Base-by-base conservation (phyloP, 2,888 invertebrate species). In the Xestoiulus laeticollis region DNA sequence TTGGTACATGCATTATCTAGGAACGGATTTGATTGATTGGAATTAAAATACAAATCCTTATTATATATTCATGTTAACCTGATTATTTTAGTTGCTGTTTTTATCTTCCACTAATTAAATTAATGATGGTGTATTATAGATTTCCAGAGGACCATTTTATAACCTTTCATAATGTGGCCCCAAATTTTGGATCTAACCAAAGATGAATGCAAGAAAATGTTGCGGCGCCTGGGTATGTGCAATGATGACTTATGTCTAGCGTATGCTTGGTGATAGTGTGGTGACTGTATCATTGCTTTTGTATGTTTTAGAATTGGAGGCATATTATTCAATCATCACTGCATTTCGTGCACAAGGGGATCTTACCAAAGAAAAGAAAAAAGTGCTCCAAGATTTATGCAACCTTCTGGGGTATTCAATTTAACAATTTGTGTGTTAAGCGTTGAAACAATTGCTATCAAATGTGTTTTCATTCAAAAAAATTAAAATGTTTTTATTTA, bases 341-440 rank as follows among this genome's bases (percentile, higher is more conserved):
- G 97, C 96, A 90, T 95, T 98, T 92, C 94, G 98, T 93, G 98
- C 98, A 91, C 98, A 98, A 93, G 98, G 98, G 90, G 94, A 95
- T 91, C 94, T 98, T 89, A 96, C 95, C 91, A 95, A 95, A 91
- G 95, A 95, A 91, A 97, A 97, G 94, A 95, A 95, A 91, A 96
- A 95, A 92, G 93, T 97, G 91, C 93, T 98, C 87, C 95, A 95
- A 92, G 96, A 97, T 91, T 94, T 97, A 90, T 95, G 96, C 91
- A 94, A 94, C 92, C 94, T 95, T 91, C 94, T 92, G 22, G 92
- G 92, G 92, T 92, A 87, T 44, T 33, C 22, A 19, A 26, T 33
- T 87, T 14, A 68, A n/a, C n/a, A n/a, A 78, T 68, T 14, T 14
- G 48, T 68, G 12, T 26, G 26, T 68, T 53, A n/a, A n/a, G n/a